Base-by-base conservation (phyloP, 2,113 vertebrate genomes). In the Melanerpes aurifrons region DNA sequence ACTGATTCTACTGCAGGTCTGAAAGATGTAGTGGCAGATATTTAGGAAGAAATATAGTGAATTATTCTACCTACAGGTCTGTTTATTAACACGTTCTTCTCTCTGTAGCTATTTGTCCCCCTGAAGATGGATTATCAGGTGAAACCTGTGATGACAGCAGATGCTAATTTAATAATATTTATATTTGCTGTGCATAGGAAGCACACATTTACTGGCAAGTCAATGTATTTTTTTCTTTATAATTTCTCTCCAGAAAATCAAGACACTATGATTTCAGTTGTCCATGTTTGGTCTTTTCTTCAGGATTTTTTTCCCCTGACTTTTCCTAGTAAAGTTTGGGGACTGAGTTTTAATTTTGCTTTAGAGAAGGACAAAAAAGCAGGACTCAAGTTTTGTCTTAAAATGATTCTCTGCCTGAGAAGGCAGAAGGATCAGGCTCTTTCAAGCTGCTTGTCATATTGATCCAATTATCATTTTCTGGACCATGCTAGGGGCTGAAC, bases 401-500 rank as follows among this genome's bases (percentile, higher is more conserved):
- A 92, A 92, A 79, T 72, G 4, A 69, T 93, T 82, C 70, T 35
- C 18, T 80, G 6, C 21, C 87, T 82, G 45, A 63, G 75, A 90
- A 70, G 79, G 5, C 87, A 82, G 59, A 95, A 28, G 2, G 16
- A 66, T 56, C 50, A 76, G 16, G 56, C 6, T 82, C 15, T 80
- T 90, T 88, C 68, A 76, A 86, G 57, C 32, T 47, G 7, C 47
- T 77, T 68, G 54, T 87, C 37, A 18, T 86, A 61, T 45, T 83
- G 79, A 74, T 59, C 83, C 69, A 82, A 71, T 93, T 80, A 40
- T 68, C 74, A 64, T 53, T 92, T 91, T 72, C 71, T 80, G 57
- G 68, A 25, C 82, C 22, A 19, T 43, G 22, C 15, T 89, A 81
- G 74, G 68, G 43, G 32, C 31, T 80, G 31, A 77, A 70, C 53